A percentile compares a stretch with the other conserved stretches of the same genome.
Evolutionary conservation across 92 coral and sea anemone genomes (phyloP).

Genomic region (Pocillopora grandis): DNA sequence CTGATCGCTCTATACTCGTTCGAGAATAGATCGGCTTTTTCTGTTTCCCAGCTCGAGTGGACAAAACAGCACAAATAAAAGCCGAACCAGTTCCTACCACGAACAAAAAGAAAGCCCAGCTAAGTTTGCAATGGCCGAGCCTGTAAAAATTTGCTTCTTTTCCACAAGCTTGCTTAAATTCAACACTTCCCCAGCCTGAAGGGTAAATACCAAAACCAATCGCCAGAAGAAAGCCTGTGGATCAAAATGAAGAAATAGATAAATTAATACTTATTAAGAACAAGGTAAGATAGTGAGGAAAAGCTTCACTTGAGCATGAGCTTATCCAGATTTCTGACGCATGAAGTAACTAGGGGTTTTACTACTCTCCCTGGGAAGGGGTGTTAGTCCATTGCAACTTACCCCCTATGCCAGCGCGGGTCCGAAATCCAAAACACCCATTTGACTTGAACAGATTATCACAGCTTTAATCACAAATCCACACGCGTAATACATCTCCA

Average conservation of each 20-base stretch:
- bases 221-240: slow-evolving; percentile 72
- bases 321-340: too few species aligned
- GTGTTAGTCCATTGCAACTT: too few species aligned
- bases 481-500: too few species aligned
- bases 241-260: not conserved
- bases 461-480: too few species aligned
- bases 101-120: slow-evolving; percentile 79
- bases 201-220: slow-evolving; percentile 87
- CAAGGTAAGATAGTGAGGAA: not conserved
- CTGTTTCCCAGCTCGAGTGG: slow-evolving; percentile 59
- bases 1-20: slow-evolving; percentile 16
- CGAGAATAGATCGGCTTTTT: not conserved
- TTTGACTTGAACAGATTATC: too few species aligned
- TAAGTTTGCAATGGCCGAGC: slow-evolving; percentile 73
- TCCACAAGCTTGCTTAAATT: slow-evolving; percentile 90
- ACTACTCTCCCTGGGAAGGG: too few species aligned
- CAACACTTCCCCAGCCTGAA: slow-evolving; percentile 88
- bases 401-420: too few species aligned
- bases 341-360: too few species aligned
- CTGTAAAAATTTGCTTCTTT: slow-evolving; percentile 60
- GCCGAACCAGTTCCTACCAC: slow-evolving; percentile 64
- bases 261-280: not conserved
- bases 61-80: slow-evolving; percentile 71
- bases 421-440: too few species aligned
- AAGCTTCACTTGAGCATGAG: too few species aligned